Percentiles rank a stretch among this genome's conserved stretches.
These are phyloP conservation scores for Drosophila lowei DNA, from an alignment of 1,140 invertebrate genomes.

Conservation along the genomic window DNA sequence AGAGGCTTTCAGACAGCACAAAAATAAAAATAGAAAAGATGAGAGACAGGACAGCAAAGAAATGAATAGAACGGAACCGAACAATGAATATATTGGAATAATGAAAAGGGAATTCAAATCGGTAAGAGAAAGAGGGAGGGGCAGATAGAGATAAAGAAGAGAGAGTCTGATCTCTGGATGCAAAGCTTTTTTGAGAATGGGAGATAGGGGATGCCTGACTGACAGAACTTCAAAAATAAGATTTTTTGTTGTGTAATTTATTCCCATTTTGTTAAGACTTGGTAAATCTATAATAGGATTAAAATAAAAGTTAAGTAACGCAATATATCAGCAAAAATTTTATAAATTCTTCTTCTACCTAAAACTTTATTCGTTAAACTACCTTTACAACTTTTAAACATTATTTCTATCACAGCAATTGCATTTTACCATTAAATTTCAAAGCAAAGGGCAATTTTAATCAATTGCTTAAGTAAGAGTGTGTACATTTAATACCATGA, in stretches of 20 bases:
- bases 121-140: background rate
- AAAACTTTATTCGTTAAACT: background rate
- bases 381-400: no score
- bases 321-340: no score
- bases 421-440: background rate
- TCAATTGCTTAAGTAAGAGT: background rate
- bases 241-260: background rate
- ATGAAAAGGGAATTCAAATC: constrained; percentile 18
- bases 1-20: constrained; percentile 14
- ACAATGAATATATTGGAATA: constrained; percentile 51
- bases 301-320: no score
- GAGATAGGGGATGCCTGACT: background rate
- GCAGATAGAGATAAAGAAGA: no score
- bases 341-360: no score
- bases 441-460: background rate
- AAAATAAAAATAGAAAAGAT: background rate
- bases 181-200: constrained; percentile 5
- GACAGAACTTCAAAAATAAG: background rate
- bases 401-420: no score
- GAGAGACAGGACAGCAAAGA: background rate
- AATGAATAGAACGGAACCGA: constrained; percentile 21
- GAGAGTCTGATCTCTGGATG: constrained; percentile 3
- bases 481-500: background rate
- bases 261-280: background rate
- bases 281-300: no score